phyloP scores from a whole-genome alignment of 2,888 invertebrate genomes.

The Archaeoteleia sp. region DNA sequence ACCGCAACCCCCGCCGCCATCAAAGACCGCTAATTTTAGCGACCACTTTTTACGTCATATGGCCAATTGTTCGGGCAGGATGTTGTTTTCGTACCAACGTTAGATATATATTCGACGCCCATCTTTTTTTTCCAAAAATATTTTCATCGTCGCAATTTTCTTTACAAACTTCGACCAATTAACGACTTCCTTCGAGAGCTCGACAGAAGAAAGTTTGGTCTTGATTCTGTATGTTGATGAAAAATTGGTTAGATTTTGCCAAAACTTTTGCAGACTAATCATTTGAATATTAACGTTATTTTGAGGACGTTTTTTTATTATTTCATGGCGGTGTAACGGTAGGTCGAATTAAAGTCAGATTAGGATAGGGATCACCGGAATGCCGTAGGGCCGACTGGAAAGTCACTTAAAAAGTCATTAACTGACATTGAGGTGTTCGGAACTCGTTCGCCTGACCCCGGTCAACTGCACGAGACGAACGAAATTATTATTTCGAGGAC shows the following conservation, averaged over 20 bases:
- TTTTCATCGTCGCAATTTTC: too few species aligned
- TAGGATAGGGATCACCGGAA: constrained; percentile 56
- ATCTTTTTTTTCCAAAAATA: neutral
- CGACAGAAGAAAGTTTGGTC: too few species aligned
- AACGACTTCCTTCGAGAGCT: too few species aligned
- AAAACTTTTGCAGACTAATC: too few species aligned
- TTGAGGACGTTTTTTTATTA: constrained; percentile 12
- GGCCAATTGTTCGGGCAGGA: constrained; percentile 62
- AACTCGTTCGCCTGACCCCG: constrained; percentile 42
- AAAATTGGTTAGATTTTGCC: too few species aligned
- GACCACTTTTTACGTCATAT: constrained; percentile 56
- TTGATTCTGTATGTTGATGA: too few species aligned
- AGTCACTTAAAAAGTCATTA: constrained; percentile 71
- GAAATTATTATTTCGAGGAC: constrained; percentile 8
- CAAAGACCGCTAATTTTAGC: constrained; percentile 61
- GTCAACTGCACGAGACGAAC: constrained; percentile 25
- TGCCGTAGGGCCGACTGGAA: constrained; percentile 53
- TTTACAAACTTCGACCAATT: too few species aligned
- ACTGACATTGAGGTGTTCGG: constrained; percentile 56
- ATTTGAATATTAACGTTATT: too few species aligned
- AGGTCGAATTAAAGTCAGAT: constrained; percentile 68
- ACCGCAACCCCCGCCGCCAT: constrained; percentile 17
- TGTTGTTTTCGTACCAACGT: constrained; percentile 30
- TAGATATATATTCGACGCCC: neutral
- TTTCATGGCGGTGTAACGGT: constrained; percentile 57